Evolutionary conservation across 2,888 invertebrate genomes (phyloP).

Genomic region (Nowickia ferox): DNA sequence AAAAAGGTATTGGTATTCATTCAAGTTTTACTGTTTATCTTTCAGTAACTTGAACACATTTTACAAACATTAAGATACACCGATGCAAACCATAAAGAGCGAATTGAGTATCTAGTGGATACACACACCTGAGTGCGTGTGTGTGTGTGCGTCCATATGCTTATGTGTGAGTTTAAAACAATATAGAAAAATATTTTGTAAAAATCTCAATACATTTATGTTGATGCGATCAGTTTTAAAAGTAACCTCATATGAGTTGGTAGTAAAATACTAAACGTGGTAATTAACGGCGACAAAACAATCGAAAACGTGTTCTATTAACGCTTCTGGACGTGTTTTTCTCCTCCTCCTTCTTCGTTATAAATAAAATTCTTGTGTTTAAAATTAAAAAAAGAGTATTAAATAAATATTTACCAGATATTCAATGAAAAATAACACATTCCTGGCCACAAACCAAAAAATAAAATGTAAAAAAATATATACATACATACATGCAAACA

Average conservation of each 20-base stretch:
- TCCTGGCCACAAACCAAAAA: slow-evolving; percentile 38
- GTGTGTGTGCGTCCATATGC: slow-evolving; percentile 24
- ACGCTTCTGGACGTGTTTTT: slow-evolving; percentile 68
- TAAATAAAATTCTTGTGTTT: slow-evolving; percentile 2
- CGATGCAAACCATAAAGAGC: slow-evolving; percentile 9
- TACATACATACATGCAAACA: background rate
- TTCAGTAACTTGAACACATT: slow-evolving; percentile 26
- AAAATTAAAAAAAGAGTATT: slow-evolving; percentile 39
- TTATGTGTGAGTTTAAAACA: slow-evolving; percentile 21
- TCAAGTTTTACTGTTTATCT: slow-evolving; percentile 76
- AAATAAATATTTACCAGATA: slow-evolving; percentile 58
- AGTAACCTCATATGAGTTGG: slow-evolving; percentile 79
- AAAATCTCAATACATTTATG: slow-evolving; percentile 74
- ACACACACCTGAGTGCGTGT: slow-evolving; percentile 16
- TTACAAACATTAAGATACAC: slow-evolving; percentile 21
- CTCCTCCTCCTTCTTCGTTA: slow-evolving; percentile 21
- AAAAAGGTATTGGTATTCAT: slow-evolving; percentile 77
- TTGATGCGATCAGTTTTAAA: slow-evolving; percentile 83
- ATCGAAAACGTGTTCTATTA: slow-evolving; percentile 69
- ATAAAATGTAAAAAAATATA: background rate
- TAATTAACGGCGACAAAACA: slow-evolving; percentile 42
- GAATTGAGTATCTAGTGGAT: slow-evolving; percentile 52
- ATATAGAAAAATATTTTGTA: slow-evolving; percentile 61
- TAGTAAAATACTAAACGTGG: slow-evolving; percentile 65
- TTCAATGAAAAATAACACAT: slow-evolving; percentile 57